Evolutionary conservation across 2,113 vertebrate genomes (phyloP).

Genomic region (Brachyhypopomus occidentalis): DNA sequence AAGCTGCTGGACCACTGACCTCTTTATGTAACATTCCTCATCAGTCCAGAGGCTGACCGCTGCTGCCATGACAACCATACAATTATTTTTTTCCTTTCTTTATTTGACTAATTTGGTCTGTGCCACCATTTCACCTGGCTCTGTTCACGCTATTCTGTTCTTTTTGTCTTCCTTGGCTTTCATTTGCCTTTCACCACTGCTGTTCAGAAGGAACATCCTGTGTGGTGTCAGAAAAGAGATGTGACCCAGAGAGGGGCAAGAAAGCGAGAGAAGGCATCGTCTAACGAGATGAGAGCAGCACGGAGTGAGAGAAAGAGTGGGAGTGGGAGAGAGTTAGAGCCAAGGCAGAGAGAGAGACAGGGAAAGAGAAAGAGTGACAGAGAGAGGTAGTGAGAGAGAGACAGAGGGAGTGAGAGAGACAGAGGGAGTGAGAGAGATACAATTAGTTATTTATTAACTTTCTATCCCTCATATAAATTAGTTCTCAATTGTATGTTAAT

Average conservation of each 20-base stretch:
- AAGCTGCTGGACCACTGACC: constrained; percentile 12
- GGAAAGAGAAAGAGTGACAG: not conserved
- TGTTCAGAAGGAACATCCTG: constrained; percentile 32
- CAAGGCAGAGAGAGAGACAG: not conserved
- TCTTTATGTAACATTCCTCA: constrained; percentile 50
- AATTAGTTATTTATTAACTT: no score
- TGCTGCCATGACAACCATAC: constrained; percentile 54
- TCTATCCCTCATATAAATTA: no score
- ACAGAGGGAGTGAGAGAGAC: no score
- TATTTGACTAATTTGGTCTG: not conserved
- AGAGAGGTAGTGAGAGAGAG: not conserved
- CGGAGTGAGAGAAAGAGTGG: not conserved
- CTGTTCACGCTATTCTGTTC: not conserved
- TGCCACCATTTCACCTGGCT: not conserved
- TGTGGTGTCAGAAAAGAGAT: constrained; percentile 13
- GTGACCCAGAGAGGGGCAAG: constrained; percentile 10
- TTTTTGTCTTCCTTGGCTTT: not conserved
- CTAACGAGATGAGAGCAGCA: no score
- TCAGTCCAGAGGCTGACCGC: not conserved
- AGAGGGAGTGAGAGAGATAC: no score
- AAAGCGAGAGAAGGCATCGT: not conserved
- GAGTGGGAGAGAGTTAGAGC: not conserved
- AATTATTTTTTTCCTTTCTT: not conserved
- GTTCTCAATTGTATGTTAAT: no score
- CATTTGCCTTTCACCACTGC: not conserved